Evolutionary conservation across 1,140 invertebrate species (phyloP).

Genomic region (Aradophagus sp.): DNA sequence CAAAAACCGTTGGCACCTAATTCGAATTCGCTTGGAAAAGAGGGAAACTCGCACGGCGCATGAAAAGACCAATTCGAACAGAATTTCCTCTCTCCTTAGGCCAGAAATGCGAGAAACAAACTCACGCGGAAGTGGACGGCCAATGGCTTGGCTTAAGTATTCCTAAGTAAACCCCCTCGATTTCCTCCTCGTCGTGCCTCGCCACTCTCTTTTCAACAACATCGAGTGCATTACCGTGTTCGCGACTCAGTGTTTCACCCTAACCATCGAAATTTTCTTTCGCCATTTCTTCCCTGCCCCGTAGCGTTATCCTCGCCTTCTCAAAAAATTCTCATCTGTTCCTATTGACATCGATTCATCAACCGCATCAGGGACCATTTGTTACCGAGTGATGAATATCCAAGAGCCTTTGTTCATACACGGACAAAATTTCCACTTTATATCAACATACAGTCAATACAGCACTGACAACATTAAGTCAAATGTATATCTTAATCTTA

Average conservation of each 20-base stretch:
- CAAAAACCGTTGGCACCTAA: too few relatives aligned
- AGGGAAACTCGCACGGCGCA: constrained; percentile 12
- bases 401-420: too few relatives aligned
- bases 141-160: constrained; percentile 64
- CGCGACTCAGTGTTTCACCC: constrained; percentile 63
- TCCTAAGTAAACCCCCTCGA: constrained; percentile 64
- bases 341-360: constrained; percentile 39
- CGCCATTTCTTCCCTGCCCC: constrained; percentile 43
- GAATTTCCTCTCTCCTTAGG: constrained; percentile 52
- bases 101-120: constrained; percentile 55
- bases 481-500: too few relatives aligned
- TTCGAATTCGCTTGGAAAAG: constrained; percentile 9
- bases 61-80: constrained; percentile 59
- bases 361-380: constrained; percentile 28
- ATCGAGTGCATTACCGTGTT: constrained; percentile 67
- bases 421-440: too few relatives aligned
- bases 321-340: constrained; percentile 40
- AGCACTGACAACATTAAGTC: too few relatives aligned
- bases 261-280: constrained; percentile 60
- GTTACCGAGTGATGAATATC: too few relatives aligned
- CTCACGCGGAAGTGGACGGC: constrained; percentile 46
- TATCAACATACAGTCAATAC: too few relatives aligned
- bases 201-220: constrained; percentile 57
- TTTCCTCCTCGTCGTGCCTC: constrained; percentile 47
- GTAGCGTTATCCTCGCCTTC: constrained; percentile 28